These are phyloP conservation scores for Anastrepha obliqua DNA, from an alignment of 1,140 invertebrate genomes.

Conservation along the genomic window DNA sequence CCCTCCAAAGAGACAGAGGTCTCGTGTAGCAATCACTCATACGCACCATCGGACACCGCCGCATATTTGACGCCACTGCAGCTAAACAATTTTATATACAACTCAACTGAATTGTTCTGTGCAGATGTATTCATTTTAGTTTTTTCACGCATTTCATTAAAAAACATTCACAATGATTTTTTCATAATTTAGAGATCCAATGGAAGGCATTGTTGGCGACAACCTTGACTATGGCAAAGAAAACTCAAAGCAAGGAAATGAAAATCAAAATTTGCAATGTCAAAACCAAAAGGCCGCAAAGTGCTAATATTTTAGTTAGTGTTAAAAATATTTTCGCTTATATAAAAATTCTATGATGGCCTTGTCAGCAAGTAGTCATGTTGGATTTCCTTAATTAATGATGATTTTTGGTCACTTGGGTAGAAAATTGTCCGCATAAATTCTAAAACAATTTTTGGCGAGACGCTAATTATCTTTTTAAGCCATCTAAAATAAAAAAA, in stretches of 20 bases:
- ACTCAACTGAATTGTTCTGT: neutral
- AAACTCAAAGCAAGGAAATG: neutral
- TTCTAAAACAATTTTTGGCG: neutral
- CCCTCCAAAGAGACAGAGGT: conserved; percentile 20
- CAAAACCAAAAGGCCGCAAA: conserved; percentile 21
- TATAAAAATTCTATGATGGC: neutral
- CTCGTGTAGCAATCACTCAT: conserved; percentile 31
- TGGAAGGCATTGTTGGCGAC: neutral
- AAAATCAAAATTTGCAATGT: conserved; percentile 24
- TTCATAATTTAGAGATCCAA: neutral
- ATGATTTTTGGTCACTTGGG: neutral
- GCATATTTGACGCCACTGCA: neutral
- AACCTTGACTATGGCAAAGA: conserved; percentile 47
- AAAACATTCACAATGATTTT: conserved; percentile 7
- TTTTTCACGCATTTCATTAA: neutral
- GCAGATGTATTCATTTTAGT: conserved; percentile 30
- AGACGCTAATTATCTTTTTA: neutral
- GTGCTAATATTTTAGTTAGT: neutral
- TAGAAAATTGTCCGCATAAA: neutral
- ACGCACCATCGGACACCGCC: neutral
- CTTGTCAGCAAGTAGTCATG: neutral
- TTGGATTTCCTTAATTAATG: neutral
- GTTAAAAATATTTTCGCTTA: neutral
- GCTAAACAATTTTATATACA: neutral
- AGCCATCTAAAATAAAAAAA: no score